Percentiles rank a stretch among this genome's conserved stretches.
Conservation (phyloP, 2,888 invertebrate species). For the Phaedon cochleariae region DNA sequence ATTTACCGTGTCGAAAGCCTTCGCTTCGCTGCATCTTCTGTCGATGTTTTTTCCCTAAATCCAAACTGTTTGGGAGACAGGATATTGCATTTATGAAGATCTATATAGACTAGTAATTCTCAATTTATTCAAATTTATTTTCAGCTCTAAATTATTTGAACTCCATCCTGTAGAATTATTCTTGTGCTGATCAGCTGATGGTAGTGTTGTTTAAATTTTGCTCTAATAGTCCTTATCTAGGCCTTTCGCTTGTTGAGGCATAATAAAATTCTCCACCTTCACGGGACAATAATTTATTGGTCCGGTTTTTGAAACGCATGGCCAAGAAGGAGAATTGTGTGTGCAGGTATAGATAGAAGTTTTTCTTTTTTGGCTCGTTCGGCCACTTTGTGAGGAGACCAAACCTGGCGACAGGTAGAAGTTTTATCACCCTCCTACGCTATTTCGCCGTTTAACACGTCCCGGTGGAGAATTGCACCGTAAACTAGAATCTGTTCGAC, state of each 20-base stretch:
- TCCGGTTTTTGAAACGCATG: constrained; percentile 13
- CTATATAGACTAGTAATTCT: too few relatives aligned
- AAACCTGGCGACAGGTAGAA: constrained; percentile 31
- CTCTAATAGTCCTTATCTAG: neutral
- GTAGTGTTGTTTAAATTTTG: too few relatives aligned
- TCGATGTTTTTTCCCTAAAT: too few relatives aligned
- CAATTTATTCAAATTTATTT: too few relatives aligned
- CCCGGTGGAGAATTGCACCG: constrained; percentile 16
- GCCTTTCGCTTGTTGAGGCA: neutral
- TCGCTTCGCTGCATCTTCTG: too few relatives aligned
- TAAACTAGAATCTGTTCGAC: constrained; percentile 9
- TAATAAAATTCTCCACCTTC: neutral
- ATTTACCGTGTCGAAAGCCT: too few relatives aligned
- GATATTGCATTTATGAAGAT: too few relatives aligned
- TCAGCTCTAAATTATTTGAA: too few relatives aligned
- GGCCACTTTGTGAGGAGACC: constrained; percentile 20
- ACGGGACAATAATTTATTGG: constrained; percentile 10
- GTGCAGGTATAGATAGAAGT: constrained; percentile 23
- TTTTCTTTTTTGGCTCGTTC: constrained; percentile 17
- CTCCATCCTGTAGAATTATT: too few relatives aligned
- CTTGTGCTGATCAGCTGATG: too few relatives aligned
- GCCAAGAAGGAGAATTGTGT: constrained; percentile 14
- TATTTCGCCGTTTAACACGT: constrained; percentile 27
- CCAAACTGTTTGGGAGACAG: too few relatives aligned
- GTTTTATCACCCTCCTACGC: constrained; percentile 29